Conservation (phyloP, 2,113 vertebrate species). For the Hemiprocne comata region DNA sequence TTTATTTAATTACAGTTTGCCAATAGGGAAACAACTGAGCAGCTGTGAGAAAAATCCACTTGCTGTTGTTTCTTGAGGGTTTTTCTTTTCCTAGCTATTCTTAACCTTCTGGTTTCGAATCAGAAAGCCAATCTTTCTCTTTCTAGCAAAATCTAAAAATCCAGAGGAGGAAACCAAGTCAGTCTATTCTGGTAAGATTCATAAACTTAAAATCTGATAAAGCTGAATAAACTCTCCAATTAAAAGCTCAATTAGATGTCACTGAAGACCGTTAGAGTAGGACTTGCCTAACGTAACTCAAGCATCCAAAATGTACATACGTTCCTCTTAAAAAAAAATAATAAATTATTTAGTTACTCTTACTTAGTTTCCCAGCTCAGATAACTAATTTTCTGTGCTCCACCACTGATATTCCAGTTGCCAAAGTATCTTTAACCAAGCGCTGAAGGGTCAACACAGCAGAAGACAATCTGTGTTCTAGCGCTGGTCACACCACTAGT, state of each 20-base stretch:
- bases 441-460: fast-evolving
- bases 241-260: background rate
- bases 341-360: background rate
- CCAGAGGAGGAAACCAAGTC: background rate
- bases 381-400: background rate
- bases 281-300: background rate
- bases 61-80: background rate
- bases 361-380: background rate
- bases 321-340: background rate
- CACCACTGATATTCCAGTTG: background rate
- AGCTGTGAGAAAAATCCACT: background rate
- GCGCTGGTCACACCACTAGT: too few relatives aligned
- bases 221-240: background rate
- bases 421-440: background rate
- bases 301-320: background rate
- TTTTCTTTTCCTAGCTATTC: background rate
- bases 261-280: background rate
- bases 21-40: background rate
- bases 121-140: background rate
- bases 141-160: background rate
- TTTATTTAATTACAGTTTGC: background rate
- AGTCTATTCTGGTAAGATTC: background rate
- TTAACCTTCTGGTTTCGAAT: background rate
- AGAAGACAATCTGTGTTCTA: background rate
- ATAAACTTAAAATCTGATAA: background rate